Evolutionary conservation across 37 sponge, comb jelly and placozoan species (phyloP).

Genomic region (Cliona cf. orientalis): DNA sequence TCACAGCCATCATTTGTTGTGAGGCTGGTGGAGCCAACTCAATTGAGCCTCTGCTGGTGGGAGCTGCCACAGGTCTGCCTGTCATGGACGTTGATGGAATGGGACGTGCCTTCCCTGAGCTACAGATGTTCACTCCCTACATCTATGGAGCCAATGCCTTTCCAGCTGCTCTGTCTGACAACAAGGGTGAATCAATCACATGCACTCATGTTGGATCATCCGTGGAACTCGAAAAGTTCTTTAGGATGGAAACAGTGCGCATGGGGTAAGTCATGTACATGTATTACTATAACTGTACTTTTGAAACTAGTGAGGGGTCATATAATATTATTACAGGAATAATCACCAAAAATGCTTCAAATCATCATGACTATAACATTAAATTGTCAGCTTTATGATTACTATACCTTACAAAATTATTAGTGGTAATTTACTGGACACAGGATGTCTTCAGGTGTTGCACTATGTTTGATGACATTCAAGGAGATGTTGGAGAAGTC

Average conservation of each 20-base stretch:
- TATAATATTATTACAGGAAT: too few species aligned
- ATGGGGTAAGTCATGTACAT: conserved; percentile 96
- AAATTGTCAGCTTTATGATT: too few species aligned
- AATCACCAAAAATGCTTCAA: too few species aligned
- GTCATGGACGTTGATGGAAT: conserved; percentile 90
- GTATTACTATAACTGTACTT: too few species aligned
- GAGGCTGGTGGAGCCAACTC: conserved; percentile 85
- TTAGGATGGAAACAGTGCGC: conserved; percentile 56
- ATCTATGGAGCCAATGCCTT: conserved; percentile 60
- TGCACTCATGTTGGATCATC: conserved; percentile 29
- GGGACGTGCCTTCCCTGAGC: conserved; percentile 92
- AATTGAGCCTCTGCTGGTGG: conserved; percentile 77
- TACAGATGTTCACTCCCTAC: conserved; percentile 86
- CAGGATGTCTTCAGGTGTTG: conserved; percentile 69
- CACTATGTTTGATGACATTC: conserved; percentile 34
- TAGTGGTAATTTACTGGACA: background rate
- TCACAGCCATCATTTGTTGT: conserved; percentile 58
- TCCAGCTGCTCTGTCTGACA: conserved; percentile 62
- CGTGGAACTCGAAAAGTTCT: conserved; percentile 65
- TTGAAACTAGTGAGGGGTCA: too few species aligned
- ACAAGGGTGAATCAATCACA: conserved; percentile 63
- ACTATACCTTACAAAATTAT: too few species aligned
- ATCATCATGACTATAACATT: too few species aligned
- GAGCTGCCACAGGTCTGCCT: conserved; percentile 65
- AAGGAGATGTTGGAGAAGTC: conserved; percentile 48